Evolutionary conservation across 2,113 vertebrate genomes (phyloP).

Genomic region (Cepphus grylle): DNA sequence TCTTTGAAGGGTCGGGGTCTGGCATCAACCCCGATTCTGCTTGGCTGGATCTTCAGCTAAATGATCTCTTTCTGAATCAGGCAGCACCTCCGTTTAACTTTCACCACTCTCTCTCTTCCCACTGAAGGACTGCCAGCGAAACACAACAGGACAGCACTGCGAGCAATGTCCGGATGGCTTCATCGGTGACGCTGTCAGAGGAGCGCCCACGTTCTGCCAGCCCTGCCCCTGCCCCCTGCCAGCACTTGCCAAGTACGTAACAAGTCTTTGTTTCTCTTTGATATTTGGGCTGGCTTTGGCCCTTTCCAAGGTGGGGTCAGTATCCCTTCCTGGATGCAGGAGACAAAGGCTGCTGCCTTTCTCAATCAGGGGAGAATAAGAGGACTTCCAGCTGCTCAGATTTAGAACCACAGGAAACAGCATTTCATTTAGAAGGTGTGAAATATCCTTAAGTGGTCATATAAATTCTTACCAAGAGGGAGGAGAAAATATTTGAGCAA

Average conservation of each 20-base stretch:
- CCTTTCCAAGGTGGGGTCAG: not conserved
- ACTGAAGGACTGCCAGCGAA: slow-evolving; percentile 83
- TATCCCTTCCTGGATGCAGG: not conserved
- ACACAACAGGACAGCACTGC: slow-evolving; percentile 89
- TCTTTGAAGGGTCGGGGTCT: not conserved
- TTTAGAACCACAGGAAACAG: not conserved
- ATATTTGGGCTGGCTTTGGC: not conserved
- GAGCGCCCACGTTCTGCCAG: slow-evolving; percentile 73
- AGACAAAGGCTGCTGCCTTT: not conserved
- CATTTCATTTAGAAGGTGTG: not conserved
- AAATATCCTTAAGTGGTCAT: not conserved
- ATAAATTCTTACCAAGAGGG: not conserved
- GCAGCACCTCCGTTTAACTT: not conserved
- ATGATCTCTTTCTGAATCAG: not conserved
- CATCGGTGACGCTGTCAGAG: slow-evolving; percentile 60
- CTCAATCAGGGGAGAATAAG: not conserved
- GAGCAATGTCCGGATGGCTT: slow-evolving; percentile 88
- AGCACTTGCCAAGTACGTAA: slow-evolving; percentile 82
- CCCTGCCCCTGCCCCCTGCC: slow-evolving; percentile 90
- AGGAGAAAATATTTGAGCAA: not conserved
- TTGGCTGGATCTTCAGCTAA: not conserved
- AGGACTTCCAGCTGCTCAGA: not conserved
- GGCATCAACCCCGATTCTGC: not conserved
- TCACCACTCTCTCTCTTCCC: not conserved
- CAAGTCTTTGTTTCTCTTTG: not conserved